phyloP scores from a whole-genome alignment of 2,113 vertebrate genomes.

The Pitta sordida region DNA sequence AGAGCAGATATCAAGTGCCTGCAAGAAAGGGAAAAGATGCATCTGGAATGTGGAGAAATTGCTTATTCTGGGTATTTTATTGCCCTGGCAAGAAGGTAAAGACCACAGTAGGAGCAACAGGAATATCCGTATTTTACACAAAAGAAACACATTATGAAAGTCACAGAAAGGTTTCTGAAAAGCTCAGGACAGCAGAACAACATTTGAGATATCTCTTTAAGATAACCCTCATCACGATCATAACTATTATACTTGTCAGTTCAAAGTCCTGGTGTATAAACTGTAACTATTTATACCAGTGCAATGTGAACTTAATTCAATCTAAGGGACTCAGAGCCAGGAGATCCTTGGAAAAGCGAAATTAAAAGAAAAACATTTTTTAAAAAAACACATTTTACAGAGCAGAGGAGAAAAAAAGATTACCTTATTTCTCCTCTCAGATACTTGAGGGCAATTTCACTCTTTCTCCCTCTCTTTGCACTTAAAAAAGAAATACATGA shows the following conservation, averaged over 20 bases:
- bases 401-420: not conserved
- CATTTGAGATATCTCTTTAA: not conserved
- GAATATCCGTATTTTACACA: not conserved
- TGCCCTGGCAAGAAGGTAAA: not conserved
- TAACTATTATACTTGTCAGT: not conserved
- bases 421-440: not conserved
- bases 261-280: not conserved
- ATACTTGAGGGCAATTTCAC: not conserved
- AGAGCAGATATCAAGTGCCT: not conserved
- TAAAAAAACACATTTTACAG: not conserved
- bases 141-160: not conserved
- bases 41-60: not conserved
- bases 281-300: not conserved
- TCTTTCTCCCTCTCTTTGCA: not conserved
- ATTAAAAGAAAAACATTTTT: accelerated
- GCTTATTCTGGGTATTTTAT: accelerated
- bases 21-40: not conserved
- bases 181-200: not conserved
- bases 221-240: not conserved
- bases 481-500: not conserved
- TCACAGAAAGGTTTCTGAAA: not conserved
- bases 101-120: not conserved
- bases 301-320: not conserved
- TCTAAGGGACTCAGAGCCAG: not conserved
- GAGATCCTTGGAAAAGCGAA: not conserved